Conservation (phyloP, 1,140 invertebrate genomes). For the Periplaneta americana region DNA sequence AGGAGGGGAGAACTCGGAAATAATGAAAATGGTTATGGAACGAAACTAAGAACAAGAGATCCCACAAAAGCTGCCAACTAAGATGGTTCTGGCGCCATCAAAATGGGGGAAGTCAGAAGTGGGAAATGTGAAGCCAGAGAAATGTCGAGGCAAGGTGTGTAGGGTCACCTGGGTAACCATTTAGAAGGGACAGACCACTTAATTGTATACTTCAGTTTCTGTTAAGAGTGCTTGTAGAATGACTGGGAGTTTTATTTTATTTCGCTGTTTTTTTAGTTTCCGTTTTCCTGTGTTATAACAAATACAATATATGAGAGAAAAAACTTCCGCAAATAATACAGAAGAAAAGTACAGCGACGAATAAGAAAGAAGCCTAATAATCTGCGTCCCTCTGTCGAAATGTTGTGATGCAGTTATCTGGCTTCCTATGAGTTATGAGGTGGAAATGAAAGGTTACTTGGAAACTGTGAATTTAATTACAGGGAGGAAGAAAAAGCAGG, state of each 20-base stretch:
- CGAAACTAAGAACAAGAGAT: neutral
- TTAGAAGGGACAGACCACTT: neutral
- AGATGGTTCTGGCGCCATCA: neutral
- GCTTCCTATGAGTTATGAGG: neutral
- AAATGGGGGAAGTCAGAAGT: neutral
- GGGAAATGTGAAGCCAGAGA: neutral
- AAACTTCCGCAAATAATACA: neutral
- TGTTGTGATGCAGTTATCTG: neutral
- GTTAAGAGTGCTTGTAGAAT: neutral
- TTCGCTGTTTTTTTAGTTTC: neutral
- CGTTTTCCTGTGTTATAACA: neutral
- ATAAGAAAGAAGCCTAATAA: neutral
- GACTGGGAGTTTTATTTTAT: neutral
- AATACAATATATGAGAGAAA: neutral
- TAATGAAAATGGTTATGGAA: neutral
- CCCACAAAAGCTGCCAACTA: neutral
- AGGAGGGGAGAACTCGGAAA: neutral
- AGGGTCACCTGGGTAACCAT: neutral
- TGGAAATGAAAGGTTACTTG: neutral
- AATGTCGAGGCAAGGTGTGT: neutral
- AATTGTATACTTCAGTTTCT: neutral
- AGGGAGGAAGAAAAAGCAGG: neutral
- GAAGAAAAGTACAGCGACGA: neutral
- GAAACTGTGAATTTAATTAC: neutral
- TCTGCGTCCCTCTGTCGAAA: neutral